A percentile compares a stretch with the other conserved stretches of the same genome.
phyloP scores from a whole-genome alignment of 2,797 vertebrate species.

The Sebastiscus albofasciatus region DNA sequence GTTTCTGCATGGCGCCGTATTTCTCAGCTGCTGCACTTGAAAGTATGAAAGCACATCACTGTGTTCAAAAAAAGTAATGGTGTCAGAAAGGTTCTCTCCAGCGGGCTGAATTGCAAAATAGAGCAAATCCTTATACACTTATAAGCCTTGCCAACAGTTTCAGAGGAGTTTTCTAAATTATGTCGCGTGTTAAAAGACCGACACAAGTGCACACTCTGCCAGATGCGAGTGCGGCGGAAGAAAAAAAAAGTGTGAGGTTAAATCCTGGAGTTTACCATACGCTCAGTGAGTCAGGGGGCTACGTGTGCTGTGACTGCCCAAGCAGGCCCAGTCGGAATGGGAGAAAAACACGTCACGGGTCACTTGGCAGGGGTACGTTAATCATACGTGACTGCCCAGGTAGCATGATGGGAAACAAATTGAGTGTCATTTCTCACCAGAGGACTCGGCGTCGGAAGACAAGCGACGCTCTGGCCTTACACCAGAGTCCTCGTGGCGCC shows the following conservation, averaged over 20 bases:
- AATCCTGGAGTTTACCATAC: constrained; percentile 29
- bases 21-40: constrained; percentile 43
- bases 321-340: constrained; percentile 26
- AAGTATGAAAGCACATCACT: constrained; percentile 43
- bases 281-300: constrained; percentile 24
- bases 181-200: constrained; percentile 32
- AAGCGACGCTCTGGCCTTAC: constrained; percentile 41
- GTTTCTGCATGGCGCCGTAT: constrained; percentile 35
- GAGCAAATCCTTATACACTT: constrained; percentile 47
- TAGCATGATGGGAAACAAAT: constrained; percentile 81
- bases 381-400: constrained; percentile 72
- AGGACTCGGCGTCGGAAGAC: constrained; percentile 49
- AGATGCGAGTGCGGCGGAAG: constrained; percentile 28
- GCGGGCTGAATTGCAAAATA: constrained; percentile 63
- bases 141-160: constrained; percentile 47
- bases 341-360: constrained; percentile 63
- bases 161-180: constrained; percentile 27
- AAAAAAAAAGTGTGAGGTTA: constrained; percentile 25
- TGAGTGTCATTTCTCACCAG: constrained; percentile 73
- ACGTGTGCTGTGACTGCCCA: constrained; percentile 24
- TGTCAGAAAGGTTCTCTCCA: constrained; percentile 65
- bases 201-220: neutral
- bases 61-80: constrained; percentile 43
- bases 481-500: constrained; percentile 19
- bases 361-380: constrained; percentile 62